Conservation (phyloP, 2,113 vertebrate species). For the Triplophysa rosa region DNA sequence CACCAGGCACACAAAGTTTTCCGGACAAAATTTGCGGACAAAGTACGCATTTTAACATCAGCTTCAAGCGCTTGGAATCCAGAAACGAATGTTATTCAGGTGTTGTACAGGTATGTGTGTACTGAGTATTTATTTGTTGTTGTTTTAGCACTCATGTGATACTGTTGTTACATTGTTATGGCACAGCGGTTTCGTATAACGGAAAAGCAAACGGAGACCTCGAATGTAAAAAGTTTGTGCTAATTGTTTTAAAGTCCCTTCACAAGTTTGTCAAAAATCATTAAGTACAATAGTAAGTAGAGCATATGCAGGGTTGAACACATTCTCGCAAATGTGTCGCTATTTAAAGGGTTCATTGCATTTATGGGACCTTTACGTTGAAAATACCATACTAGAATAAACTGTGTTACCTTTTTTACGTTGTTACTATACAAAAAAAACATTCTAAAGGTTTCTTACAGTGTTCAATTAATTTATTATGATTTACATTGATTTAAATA, state of each 20-base stretch:
- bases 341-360: too few relatives aligned
- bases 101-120: neutral
- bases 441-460: too few relatives aligned
- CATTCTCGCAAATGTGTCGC: neutral
- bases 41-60: neutral
- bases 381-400: too few relatives aligned
- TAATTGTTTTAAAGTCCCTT: neutral
- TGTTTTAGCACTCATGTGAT: conserved; percentile 5
- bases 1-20: neutral
- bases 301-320: neutral
- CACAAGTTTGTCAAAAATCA: neutral
- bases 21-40: neutral
- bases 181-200: conserved; percentile 28
- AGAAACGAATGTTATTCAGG: conserved; percentile 7
- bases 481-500: too few relatives aligned
- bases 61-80: neutral
- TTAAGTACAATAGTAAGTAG: neutral
- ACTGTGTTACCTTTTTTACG: too few relatives aligned
- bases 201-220: conserved; percentile 12
- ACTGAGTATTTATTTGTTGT: neutral
- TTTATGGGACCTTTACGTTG: too few relatives aligned
- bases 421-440: too few relatives aligned
- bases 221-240: neutral
- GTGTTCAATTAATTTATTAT: too few relatives aligned
- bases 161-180: conserved; percentile 10